Conservation (phyloP, 2,113 vertebrate genomes). For the Burhinus oedicnemus region DNA sequence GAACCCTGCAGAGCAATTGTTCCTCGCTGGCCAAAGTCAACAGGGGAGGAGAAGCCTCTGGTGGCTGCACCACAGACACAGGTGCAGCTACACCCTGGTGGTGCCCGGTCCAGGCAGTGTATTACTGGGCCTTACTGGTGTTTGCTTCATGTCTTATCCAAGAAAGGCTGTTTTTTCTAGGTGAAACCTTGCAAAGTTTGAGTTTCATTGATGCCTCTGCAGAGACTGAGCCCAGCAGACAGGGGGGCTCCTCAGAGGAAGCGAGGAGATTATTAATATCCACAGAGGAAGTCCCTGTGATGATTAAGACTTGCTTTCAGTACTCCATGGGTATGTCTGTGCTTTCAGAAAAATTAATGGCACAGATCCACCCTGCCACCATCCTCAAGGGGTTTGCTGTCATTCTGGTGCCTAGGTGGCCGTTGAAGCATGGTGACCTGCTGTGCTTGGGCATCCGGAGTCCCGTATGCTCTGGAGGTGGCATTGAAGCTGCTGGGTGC, state of each 20-base stretch:
- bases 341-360: neutral
- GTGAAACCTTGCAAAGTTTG: neutral
- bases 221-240: neutral
- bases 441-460: neutral
- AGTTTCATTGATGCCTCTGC: neutral
- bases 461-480: neutral
- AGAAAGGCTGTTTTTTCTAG: neutral
- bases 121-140: neutral
- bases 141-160: neutral
- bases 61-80: accelerated
- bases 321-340: neutral
- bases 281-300: slow-evolving; percentile 22
- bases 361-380: neutral
- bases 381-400: neutral
- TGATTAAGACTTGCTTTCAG: slow-evolving; percentile 6
- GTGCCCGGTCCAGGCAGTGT: neutral
- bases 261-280: neutral
- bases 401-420: neutral
- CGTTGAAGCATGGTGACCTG: neutral
- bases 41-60: neutral
- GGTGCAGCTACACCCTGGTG: neutral
- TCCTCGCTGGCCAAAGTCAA: neutral
- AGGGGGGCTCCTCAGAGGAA: slow-evolving; percentile 7
- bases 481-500: neutral
- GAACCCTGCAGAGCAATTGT: neutral